Conservation (phyloP, 2,797 vertebrate genomes). For the Anas acuta region DNA sequence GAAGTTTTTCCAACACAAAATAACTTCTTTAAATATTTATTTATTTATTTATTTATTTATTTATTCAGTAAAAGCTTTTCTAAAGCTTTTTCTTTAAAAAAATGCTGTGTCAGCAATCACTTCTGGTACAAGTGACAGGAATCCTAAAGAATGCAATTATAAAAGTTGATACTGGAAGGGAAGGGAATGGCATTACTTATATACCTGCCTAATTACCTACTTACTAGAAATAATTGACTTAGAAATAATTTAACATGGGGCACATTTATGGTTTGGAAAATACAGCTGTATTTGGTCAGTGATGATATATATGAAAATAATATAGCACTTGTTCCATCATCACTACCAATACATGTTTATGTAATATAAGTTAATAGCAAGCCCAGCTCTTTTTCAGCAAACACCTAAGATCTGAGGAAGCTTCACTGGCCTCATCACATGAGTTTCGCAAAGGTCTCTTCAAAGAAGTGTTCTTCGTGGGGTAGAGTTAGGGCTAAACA, state of each 20-base stretch:
- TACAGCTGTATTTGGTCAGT: not conserved
- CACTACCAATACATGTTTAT: not conserved
- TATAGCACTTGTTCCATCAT: not conserved
- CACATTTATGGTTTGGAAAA: not conserved
- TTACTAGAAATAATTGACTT: not conserved
- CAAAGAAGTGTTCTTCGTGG: conserved; percentile 3
- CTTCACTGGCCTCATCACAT: not conserved
- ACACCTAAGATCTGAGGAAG: not conserved
- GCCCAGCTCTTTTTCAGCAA: not conserved
- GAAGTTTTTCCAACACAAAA: not conserved
- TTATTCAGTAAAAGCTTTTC: not conserved
- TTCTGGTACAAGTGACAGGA: not conserved
- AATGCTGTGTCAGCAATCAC: not conserved
- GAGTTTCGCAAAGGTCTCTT: not conserved
- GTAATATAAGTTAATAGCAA: conserved; percentile 4
- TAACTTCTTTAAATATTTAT: not conserved
- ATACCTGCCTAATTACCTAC: not conserved
- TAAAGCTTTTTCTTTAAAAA: not conserved
- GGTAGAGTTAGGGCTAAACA: conserved; percentile 9
- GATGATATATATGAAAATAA: not conserved
- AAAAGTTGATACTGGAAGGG: not conserved
- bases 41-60: no score
- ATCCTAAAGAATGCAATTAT: not conserved
- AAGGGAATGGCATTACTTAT: not conserved
- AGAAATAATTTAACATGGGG: not conserved